phyloP scores from a whole-genome alignment of 2,113 vertebrate species.

The Beaufortia kweichowensis region DNA sequence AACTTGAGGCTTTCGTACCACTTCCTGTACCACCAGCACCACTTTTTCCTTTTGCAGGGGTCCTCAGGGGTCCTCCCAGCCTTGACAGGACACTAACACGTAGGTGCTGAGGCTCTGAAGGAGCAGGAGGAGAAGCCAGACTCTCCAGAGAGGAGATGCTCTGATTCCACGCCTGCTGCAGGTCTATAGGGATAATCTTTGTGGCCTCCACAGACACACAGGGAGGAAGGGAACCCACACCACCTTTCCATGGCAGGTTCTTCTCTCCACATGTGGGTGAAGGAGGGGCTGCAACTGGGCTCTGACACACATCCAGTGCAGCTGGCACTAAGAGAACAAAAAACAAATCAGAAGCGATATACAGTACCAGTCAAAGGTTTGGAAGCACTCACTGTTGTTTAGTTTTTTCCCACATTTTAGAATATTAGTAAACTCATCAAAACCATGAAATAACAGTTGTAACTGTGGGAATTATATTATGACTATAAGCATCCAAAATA shows the following conservation, averaged over 20 bases:
- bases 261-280: conserved; percentile 81
- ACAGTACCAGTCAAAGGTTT: too few relatives aligned
- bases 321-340: conserved; percentile 60
- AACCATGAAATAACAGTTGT: too few relatives aligned
- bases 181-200: conserved; percentile 94
- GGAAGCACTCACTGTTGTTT: too few relatives aligned
- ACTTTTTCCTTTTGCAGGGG: conserved; percentile 48
- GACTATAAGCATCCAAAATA: too few relatives aligned
- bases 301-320: conserved; percentile 79
- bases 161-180: conserved; percentile 94
- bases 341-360: neutral
- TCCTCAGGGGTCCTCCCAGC: conserved; percentile 60
- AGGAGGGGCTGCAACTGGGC: conserved; percentile 74
- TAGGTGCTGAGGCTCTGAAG: conserved; percentile 66
- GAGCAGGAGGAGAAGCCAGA: conserved; percentile 83
- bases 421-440: too few relatives aligned
- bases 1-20: conserved; percentile 57
- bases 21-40: conserved; percentile 20
- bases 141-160: conserved; percentile 96
- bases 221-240: conserved; percentile 81
- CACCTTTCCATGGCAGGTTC: conserved; percentile 89
- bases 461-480: too few relatives aligned
- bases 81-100: conserved; percentile 71
- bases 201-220: conserved; percentile 90
- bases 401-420: too few relatives aligned